Percentiles rank a stretch among this genome's conserved stretches.
These are phyloP conservation scores for Labeo catla DNA, from an alignment of 2,113 vertebrate species.

Conservation along the genomic window DNA sequence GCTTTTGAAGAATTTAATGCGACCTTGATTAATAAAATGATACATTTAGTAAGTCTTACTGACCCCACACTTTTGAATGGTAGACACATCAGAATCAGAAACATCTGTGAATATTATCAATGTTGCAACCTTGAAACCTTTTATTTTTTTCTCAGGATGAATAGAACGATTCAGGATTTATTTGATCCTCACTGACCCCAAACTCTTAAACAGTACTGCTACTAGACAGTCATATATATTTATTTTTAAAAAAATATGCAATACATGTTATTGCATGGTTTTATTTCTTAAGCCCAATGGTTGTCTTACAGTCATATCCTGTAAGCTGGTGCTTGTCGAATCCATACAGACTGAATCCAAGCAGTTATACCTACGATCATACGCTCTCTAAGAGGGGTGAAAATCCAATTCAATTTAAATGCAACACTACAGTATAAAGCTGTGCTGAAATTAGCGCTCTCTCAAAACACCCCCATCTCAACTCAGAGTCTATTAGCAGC, in stretches of 20 bases:
- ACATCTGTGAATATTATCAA: too few relatives aligned
- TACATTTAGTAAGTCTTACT: too few relatives aligned
- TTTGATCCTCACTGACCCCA: too few relatives aligned
- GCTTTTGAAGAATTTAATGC: neutral
- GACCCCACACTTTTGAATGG: neutral
- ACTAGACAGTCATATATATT: neutral
- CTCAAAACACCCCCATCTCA: slow-evolving; percentile 13
- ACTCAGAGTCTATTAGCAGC: slow-evolving; percentile 47
- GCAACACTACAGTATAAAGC: neutral
- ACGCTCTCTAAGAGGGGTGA: neutral
- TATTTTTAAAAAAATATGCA: neutral
- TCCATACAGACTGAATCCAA: neutral
- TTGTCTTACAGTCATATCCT: neutral
- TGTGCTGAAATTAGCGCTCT: slow-evolving; percentile 20
- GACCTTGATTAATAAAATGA: neutral
- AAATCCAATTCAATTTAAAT: neutral
- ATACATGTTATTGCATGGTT: neutral
- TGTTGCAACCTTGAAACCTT: too few relatives aligned
- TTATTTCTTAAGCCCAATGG: neutral
- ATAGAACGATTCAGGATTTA: too few relatives aligned
- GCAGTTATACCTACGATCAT: neutral
- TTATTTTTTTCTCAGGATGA: too few relatives aligned
- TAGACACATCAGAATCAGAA: too few relatives aligned
- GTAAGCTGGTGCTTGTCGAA: neutral
- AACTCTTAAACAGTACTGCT: too few relatives aligned